These are phyloP conservation scores for Bombus terrestris DNA, from an alignment of 1,140 invertebrate genomes.

Conservation along the genomic window DNA sequence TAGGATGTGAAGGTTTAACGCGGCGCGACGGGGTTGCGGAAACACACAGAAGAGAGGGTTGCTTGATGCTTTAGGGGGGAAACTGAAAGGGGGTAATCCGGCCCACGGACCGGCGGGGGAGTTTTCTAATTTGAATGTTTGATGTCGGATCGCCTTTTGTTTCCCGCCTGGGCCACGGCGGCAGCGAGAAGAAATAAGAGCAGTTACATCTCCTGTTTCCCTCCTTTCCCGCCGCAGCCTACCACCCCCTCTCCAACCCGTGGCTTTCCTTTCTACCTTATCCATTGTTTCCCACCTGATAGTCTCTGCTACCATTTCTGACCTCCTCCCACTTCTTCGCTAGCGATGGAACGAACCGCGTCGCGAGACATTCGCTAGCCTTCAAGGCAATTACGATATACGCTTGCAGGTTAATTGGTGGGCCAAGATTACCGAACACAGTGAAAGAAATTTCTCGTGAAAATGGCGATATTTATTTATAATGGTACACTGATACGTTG, in stretches of 20 bases:
- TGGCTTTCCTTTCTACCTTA: constrained; percentile 55
- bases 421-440: no score
- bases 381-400: no score
- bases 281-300: constrained; percentile 63
- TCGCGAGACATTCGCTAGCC: not conserved
- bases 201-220: constrained; percentile 50
- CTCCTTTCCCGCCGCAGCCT: not conserved
- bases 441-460: no score
- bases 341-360: constrained; percentile 30
- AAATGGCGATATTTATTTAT: no score
- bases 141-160: constrained; percentile 71
- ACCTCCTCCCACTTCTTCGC: constrained; percentile 45
- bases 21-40: not conserved
- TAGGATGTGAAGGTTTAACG: constrained; percentile 41
- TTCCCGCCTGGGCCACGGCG: constrained; percentile 43
- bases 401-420: no score
- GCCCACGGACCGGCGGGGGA: constrained; percentile 50
- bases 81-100: constrained; percentile 40
- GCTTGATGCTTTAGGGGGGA: constrained; percentile 7
- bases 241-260: constrained; percentile 6
- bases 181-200: constrained; percentile 59
- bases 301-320: constrained; percentile 55
- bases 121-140: constrained; percentile 75
- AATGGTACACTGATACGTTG: no score
- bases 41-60: not conserved